Evolutionary conservation across 2,113 vertebrate genomes (phyloP).

Genomic region (Xiphophorus couchianus): DNA sequence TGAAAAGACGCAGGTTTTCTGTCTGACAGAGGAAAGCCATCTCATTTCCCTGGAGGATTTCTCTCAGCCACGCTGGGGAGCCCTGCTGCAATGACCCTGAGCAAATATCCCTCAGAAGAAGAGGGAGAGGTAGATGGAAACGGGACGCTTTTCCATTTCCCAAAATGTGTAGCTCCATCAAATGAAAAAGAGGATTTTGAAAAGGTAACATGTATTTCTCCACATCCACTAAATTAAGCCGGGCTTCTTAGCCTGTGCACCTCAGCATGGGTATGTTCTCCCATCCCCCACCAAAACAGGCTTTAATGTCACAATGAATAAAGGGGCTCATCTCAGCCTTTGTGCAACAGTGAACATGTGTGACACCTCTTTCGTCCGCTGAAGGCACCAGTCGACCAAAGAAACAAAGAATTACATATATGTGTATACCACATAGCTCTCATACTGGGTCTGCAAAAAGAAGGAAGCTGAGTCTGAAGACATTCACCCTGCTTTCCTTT

Average conservation of each 20-base stretch:
- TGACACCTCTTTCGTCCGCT: slow-evolving; percentile 31
- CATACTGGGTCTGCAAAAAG: slow-evolving; percentile 14
- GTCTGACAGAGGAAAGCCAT: slow-evolving; percentile 43
- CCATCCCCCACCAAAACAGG: slow-evolving; percentile 32
- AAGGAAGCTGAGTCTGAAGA: slow-evolving; percentile 14
- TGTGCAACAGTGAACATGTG: slow-evolving; percentile 25
- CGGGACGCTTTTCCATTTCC: slow-evolving; percentile 15
- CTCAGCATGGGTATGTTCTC: not conserved
- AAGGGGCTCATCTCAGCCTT: slow-evolving; percentile 29
- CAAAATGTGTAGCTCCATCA: not conserved
- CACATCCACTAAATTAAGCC: too few relatives aligned
- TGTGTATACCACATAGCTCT: slow-evolving; percentile 11
- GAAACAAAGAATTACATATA: not conserved
- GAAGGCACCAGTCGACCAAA: slow-evolving; percentile 15
- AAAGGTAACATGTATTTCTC: not conserved
- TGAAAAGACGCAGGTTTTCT: slow-evolving; percentile 20
- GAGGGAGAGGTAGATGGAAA: slow-evolving; percentile 8
- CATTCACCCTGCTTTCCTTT: slow-evolving; percentile 25
- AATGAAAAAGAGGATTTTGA: not conserved
- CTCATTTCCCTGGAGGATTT: slow-evolving; percentile 46
- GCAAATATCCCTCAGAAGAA: slow-evolving; percentile 29
- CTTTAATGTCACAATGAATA: slow-evolving; percentile 30
- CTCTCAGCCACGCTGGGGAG: slow-evolving; percentile 14
- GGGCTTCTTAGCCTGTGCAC: not conserved
- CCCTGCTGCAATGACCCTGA: slow-evolving; percentile 40